Base-by-base conservation (phyloP, 2,113 vertebrate genomes). In the Tupaia chinensis region DNA sequence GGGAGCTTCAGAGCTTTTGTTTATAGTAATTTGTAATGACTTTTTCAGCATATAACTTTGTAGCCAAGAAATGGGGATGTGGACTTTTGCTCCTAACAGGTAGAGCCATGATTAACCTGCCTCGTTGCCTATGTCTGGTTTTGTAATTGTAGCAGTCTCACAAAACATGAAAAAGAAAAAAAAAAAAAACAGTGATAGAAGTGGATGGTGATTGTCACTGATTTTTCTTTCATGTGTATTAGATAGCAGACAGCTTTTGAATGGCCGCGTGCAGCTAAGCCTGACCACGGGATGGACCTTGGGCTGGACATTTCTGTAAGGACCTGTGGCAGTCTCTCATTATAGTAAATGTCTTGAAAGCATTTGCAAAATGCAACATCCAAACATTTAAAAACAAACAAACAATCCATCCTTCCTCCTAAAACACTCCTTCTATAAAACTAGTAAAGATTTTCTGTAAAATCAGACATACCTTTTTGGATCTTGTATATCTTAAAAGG, bases 141-240 rank as follows among this genome's bases (percentile, higher is more conserved):
- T 97, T 89, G 54, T 5, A 63, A 34, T 60, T 60, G 10, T 61
- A 27, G 80, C 94, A 61, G 91, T 92, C 80, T n/a, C 92, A 29
- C 81, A 93, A n/a, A 65, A 84, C 83, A 32, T 70, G 20, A 90
- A 56, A 34, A 89, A 83, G 83, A 5, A 44, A 44, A 44, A 44
- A 44, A 44, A 32, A 32, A 32, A 32, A 32, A 44, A 44, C 44
- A 44, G 44, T 4, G 44, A 44, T 97, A 97, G n/a, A 69, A 81
- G 44, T 85, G 92, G 93, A 96, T 89, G 91, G 83, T 54, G 17
- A 95, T 89, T 96, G 93, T 91, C 96, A 94, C 97, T 97, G 87
- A 94, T 98, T 97, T 95, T 95, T 93, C 81, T 96, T 93, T 86
- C 96, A 91, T 98, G 97, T 97, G 91, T 70, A 72, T 89, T 97